These are phyloP conservation scores for Vulpes vulpes DNA, from an alignment of 2,113 vertebrate genomes.

Conservation along the genomic window DNA sequence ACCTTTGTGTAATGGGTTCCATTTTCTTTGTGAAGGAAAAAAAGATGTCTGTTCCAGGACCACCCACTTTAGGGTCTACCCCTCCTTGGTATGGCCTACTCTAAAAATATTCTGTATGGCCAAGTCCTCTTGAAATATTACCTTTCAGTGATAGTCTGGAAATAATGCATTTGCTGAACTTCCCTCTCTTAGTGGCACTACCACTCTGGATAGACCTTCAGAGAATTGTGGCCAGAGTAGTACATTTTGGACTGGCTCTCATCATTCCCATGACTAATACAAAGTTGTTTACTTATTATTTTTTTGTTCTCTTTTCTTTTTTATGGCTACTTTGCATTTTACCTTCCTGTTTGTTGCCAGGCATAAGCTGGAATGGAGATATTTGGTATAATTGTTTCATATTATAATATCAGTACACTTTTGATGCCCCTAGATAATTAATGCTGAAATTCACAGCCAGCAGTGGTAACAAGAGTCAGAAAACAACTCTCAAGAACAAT, in stretches of 20 bases:
- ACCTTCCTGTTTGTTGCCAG: constrained; percentile 59
- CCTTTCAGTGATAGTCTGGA: background rate
- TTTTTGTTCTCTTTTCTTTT: background rate
- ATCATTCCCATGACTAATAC: constrained; percentile 9
- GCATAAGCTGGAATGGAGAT: constrained; percentile 39
- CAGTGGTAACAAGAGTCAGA: constrained; percentile 47
- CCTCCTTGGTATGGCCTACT: background rate
- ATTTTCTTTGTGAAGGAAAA: background rate
- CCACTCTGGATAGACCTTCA: background rate
- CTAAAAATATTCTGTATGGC: background rate
- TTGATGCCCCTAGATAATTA: constrained; percentile 68
- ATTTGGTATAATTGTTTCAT: constrained; percentile 69
- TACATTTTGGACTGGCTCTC: background rate
- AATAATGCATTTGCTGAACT: background rate
- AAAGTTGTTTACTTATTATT: constrained; percentile 56
- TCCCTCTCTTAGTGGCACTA: background rate
- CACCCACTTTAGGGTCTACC: background rate
- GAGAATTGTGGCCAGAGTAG: background rate
- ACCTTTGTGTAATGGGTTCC: background rate
- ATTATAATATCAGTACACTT: constrained; percentile 64
- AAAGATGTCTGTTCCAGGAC: background rate
- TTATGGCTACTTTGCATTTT: constrained; percentile 64
- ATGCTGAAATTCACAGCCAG: constrained; percentile 68
- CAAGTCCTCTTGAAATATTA: constrained; percentile 6
- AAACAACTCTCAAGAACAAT: constrained; percentile 59